These are phyloP conservation scores for Moxostoma hubbsi DNA, from an alignment of 2,797 vertebrate genomes.

Conservation along the genomic window DNA sequence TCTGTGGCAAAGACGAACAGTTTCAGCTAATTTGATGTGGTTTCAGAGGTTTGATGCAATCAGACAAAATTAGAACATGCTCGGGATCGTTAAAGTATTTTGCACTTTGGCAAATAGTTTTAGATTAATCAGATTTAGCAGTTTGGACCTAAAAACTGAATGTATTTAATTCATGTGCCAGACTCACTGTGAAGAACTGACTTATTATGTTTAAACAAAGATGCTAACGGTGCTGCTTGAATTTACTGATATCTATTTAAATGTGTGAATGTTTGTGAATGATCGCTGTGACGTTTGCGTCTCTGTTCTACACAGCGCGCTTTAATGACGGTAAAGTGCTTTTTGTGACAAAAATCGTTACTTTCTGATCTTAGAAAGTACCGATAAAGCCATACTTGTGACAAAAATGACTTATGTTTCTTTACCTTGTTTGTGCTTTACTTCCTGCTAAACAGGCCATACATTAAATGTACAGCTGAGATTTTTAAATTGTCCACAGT, in stretches of 20 bases:
- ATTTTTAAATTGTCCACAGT: conserved; percentile 1
- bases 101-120: neutral
- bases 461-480: neutral
- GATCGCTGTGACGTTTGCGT: neutral
- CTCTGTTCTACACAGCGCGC: neutral
- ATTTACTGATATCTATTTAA: neutral
- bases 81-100: neutral
- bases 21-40: too few relatives aligned
- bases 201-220: neutral
- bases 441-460: neutral
- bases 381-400: conserved; percentile 36
- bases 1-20: too few relatives aligned
- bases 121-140: conserved; percentile 11
- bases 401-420: neutral
- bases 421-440: neutral
- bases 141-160: neutral
- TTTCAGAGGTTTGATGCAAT: neutral
- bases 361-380: neutral
- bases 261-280: neutral
- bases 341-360: conserved; percentile 19
- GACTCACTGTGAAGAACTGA: conserved; percentile 30
- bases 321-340: conserved; percentile 8
- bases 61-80: neutral
- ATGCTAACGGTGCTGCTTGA: neutral
- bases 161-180: conserved; percentile 4